These are phyloP conservation scores for Catocala nupta DNA, from an alignment of 2,888 invertebrate species.

Conservation along the genomic window DNA sequence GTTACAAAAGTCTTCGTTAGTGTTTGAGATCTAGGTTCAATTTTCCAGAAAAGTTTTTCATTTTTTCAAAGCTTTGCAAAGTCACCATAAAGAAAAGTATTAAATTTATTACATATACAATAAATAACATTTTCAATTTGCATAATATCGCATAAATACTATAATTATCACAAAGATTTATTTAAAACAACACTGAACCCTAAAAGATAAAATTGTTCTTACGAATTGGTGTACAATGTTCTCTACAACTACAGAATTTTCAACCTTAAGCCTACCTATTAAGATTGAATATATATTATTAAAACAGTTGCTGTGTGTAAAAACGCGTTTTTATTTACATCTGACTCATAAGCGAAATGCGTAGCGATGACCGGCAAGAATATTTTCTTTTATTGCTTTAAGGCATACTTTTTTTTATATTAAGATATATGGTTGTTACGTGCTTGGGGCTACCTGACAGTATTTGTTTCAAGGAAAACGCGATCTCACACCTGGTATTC, in stretches of 20 bases:
- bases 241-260: slow-evolving; percentile 9
- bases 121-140: too few relatives aligned
- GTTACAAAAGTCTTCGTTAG: too few relatives aligned
- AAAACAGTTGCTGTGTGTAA: slow-evolving; percentile 30
- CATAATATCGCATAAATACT: too few relatives aligned
- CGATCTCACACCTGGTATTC: too few relatives aligned
- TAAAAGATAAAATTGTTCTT: slow-evolving; percentile 35
- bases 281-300: slow-evolving; percentile 24
- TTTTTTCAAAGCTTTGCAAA: too few relatives aligned
- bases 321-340: slow-evolving; percentile 54
- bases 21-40: too few relatives aligned
- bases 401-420: slow-evolving; percentile 16
- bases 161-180: neutral
- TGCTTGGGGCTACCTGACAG: too few relatives aligned
- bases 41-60: too few relatives aligned
- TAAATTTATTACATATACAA: too few relatives aligned
- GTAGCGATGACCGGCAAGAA: slow-evolving; percentile 37
- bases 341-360: slow-evolving; percentile 46
- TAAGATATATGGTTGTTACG: too few relatives aligned
- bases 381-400: slow-evolving; percentile 43
- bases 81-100: too few relatives aligned
- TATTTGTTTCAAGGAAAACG: too few relatives aligned
- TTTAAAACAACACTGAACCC: slow-evolving; percentile 18
- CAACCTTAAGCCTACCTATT: slow-evolving; percentile 17
- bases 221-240: slow-evolving; percentile 20